Conservation (phyloP, 2,113 vertebrate species). For the Oenanthe melanoleuca region DNA sequence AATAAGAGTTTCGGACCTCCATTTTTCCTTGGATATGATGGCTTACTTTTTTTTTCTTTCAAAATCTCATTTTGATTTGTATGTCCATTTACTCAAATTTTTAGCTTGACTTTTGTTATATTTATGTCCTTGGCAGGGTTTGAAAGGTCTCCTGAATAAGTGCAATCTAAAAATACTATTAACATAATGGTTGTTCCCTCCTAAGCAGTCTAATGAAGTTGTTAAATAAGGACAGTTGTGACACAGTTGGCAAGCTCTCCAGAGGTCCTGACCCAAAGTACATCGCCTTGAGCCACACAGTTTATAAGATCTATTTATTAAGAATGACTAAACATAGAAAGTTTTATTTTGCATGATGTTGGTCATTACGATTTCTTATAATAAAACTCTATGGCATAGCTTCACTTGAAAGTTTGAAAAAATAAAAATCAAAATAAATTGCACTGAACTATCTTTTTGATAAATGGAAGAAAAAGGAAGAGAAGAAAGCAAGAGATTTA, state of each 20-base stretch:
- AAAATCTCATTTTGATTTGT: not conserved
- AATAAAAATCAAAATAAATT: not conserved
- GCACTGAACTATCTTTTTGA: not conserved
- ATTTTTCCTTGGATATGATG: not conserved
- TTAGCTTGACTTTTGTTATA: not conserved
- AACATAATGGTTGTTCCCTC: not conserved
- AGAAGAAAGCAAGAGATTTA: not conserved
- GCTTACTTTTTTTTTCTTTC: not conserved
- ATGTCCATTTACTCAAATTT: not conserved
- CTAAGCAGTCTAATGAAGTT: not conserved
- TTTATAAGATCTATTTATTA: not conserved
- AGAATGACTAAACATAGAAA: not conserved
- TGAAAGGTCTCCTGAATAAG: not conserved
- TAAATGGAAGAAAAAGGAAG: not conserved
- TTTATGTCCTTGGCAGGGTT: not conserved
- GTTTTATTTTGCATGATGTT: not conserved
- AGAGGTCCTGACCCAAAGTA: not conserved
- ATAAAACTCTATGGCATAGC: not conserved
- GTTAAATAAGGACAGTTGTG: not conserved
- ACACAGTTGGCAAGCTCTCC: not conserved
- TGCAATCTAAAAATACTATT: not conserved
- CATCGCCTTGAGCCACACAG: fast-evolving
- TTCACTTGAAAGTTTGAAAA: not conserved
- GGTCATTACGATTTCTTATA: fast-evolving
- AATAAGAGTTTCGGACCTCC: not conserved